Base-by-base conservation (phyloP, 2,888 invertebrate genomes). In the Gortyna flavago region DNA sequence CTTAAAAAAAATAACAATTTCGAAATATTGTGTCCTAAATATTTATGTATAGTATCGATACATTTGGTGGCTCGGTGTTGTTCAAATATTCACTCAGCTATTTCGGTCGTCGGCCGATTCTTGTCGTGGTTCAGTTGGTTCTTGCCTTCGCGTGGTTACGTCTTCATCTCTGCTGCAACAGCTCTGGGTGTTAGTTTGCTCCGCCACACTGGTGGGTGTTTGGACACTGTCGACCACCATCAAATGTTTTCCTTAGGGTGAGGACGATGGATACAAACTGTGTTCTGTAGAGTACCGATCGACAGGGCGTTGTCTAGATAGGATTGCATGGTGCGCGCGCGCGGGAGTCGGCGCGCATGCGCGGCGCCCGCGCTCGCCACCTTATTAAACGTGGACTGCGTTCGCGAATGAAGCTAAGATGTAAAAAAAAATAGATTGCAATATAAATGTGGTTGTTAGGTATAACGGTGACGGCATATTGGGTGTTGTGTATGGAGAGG, bases 211-310 rank as follows among this genome's bases (percentile, higher is more conserved):
- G 72, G 71, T 74, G 81, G 61, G 32, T 81, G 88, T 88, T 89
- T 88, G 91, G 86, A 89, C 91, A 88, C 66, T 61, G 89, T 87
- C 92, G 91, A 90, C 89, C 92, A 90, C 91, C 92, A 82, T 90
- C 93, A 91, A 92, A 93, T 93, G 95, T 95, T 95, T 94, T 93
- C 91, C 91, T 93, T 95, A 93, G 92, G 92, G 89, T 88, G 94
- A 93, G 94, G 93, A 91, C 88, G 94, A 92, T 93, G 95, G 96
- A 96, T 96, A 96, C 95, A 94, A 94, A 95, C 93, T 96, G 96
- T 96, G 96, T 96, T 96, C 96, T 94, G 95, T 96, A 96, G 96
- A 90, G 95, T 96, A 95, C 94, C 93, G 95, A 94, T 93, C 90
- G 95, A 95, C 94, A 94, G 95, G 95, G 94, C 93, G 94, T 92